Conservation (phyloP, 2,113 vertebrate species). For the Glaucomys volans region DNA sequence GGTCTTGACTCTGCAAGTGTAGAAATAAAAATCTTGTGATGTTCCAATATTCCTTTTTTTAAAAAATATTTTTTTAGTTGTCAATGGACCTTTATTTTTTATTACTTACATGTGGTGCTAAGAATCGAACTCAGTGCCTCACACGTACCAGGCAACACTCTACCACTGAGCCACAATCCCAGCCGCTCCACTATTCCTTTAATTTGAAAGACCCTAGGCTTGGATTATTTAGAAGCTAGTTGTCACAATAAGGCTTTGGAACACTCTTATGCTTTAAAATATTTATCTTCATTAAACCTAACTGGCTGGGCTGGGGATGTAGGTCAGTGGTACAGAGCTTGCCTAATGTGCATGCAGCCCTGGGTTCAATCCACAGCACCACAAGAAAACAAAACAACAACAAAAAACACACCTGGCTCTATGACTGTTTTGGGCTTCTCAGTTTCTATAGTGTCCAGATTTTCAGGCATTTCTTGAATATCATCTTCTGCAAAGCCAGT, state of each 20-base stretch:
- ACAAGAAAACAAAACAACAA: neutral
- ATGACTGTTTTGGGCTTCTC: constrained; percentile 89
- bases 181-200: neutral
- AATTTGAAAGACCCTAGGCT: constrained; percentile 5
- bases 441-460: constrained; percentile 89
- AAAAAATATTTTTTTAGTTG: too few relatives aligned
- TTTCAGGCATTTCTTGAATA: constrained; percentile 92
- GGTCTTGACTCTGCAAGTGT: neutral
- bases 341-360: too few relatives aligned
- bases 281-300: constrained; percentile 52
- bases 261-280: neutral
- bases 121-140: too few relatives aligned
- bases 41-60: too few relatives aligned
- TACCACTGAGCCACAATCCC: too few relatives aligned
- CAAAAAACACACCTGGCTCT: constrained; percentile 87
- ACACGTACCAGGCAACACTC: too few relatives aligned
- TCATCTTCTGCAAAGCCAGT: constrained; percentile 97
- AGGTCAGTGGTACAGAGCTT: too few relatives aligned
- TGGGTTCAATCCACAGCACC: too few relatives aligned
- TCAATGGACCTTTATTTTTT: too few relatives aligned
- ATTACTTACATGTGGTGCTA: too few relatives aligned
- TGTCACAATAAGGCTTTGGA: neutral
- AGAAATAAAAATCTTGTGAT: constrained; percentile 50
- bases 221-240: constrained; percentile 29
- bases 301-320: too few relatives aligned